These are phyloP conservation scores for Lysandra coridon DNA, from an alignment of 2,888 invertebrate species.

Conservation along the genomic window DNA sequence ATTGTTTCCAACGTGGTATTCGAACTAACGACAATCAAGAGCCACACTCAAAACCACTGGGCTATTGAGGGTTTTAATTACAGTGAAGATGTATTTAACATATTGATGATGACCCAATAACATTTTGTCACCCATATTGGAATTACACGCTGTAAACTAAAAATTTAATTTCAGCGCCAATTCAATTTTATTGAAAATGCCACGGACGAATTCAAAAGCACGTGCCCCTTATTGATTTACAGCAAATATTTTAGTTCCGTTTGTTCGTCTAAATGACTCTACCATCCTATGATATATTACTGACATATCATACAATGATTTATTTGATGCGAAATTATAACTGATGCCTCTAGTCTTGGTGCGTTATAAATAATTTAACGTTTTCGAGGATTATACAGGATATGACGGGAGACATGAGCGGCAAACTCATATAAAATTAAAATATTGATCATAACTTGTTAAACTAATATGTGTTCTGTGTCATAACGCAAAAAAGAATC, in stretches of 20 bases:
- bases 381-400: not conserved
- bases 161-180: constrained; percentile 15
- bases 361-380: not conserved
- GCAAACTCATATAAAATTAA: not conserved
- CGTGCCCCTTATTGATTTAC: constrained; percentile 24
- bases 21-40: too few relatives aligned
- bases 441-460: too few relatives aligned
- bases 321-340: not conserved
- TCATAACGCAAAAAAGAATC: too few relatives aligned
- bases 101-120: not conserved
- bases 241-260: constrained; percentile 10
- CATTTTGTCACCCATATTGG: not conserved
- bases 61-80: too few relatives aligned
- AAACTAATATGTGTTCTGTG: too few relatives aligned
- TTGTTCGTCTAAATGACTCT: not conserved
- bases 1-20: too few relatives aligned
- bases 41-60: too few relatives aligned
- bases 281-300: constrained; percentile 5
- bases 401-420: not conserved
- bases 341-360: not conserved
- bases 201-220: constrained; percentile 9
- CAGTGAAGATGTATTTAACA: not conserved
- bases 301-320: not conserved
- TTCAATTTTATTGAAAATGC: constrained; percentile 6
- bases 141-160: not conserved